Conservation (phyloP, 2,113 vertebrate genomes). For the Myiozetetes cayanensis region DNA sequence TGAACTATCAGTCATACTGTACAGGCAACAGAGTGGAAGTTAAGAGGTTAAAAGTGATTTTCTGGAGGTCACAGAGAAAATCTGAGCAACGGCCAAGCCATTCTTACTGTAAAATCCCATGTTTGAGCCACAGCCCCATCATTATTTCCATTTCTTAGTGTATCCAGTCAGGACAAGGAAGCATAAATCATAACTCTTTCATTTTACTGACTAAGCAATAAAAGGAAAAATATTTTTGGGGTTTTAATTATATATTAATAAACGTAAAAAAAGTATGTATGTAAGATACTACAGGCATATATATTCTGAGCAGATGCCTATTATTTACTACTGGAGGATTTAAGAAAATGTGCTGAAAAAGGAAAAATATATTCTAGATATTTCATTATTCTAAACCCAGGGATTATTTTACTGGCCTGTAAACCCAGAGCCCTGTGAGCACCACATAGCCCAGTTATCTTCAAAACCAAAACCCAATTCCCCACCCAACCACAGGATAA, state of each 20-base stretch:
- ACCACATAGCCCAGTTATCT: neutral
- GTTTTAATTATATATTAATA: neutral
- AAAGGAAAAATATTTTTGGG: neutral
- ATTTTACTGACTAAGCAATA: constrained; percentile 1
- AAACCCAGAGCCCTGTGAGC: neutral
- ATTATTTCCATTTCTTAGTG: constrained; percentile 52
- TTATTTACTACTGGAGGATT: neutral
- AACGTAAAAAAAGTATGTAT: neutral
- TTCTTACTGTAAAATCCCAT: constrained; percentile 11
- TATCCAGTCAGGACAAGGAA: neutral
- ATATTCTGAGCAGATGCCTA: neutral
- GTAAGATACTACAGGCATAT: neutral
- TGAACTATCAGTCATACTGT: neutral
- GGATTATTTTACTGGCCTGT: neutral
- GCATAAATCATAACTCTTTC: neutral
- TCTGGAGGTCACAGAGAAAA: neutral
- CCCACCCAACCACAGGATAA: neutral
- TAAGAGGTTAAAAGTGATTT: constrained; percentile 12
- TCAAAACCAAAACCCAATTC: neutral
- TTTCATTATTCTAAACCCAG: neutral
- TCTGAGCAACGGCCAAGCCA: constrained; percentile 2
- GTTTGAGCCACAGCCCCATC: constrained; percentile 27
- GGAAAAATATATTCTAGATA: neutral
- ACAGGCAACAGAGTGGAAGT: neutral
- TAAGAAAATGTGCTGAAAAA: neutral